Base-by-base conservation (phyloP, 2,797 vertebrate genomes). In the Acanthurus leucopareius region DNA sequence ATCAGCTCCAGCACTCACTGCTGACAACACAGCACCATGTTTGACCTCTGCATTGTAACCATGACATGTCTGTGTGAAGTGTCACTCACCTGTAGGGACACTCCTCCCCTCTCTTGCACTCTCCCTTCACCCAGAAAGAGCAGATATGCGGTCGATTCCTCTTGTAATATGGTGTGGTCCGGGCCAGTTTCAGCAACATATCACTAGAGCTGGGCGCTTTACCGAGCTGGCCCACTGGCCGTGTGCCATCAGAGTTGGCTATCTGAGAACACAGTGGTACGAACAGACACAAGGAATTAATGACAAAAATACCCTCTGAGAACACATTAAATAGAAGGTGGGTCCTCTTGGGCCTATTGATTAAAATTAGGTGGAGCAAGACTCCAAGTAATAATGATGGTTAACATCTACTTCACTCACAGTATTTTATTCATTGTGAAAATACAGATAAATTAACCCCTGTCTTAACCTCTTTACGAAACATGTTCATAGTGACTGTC, bases 41-140 rank as follows among this genome's bases (percentile, higher is more conserved):
- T 38, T 72, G 13, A 49, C 2, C 28, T 10, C 4, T 10, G n/a
- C 53, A 75, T 16, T 57, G 52, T 57, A 80, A 19, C 5, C 67
- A 22, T 3, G 4, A 7, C 13, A n/a, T 5, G 22, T 64, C 49
- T 16, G 4, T 19, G 16, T 51, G 16, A n/a, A 9, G 9, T 53
- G 16, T 3, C 7, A 51, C 92, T 93, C 87, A 97, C 98, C 98
- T 98, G 91, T 99, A 99, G 0, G 98, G 98, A 89, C 98, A 99
- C 83, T 99, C 98, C 78, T 99, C 98, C 70, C 98, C 98, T 96
- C 98, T 96, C 93, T 99, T 98, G 90, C 98, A 99, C 79, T 99
- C 98, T 87, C 98, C 98, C 89, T 99, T 99, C 15, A 99, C 98
- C 98, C 98, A 99, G 92, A 99, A 99, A 77, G 98, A 99, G 78